Percentiles rank a stretch among this genome's conserved stretches.
phyloP scores from a whole-genome alignment of 2,113 vertebrate genomes.

The Epinephelus lanceolatus region DNA sequence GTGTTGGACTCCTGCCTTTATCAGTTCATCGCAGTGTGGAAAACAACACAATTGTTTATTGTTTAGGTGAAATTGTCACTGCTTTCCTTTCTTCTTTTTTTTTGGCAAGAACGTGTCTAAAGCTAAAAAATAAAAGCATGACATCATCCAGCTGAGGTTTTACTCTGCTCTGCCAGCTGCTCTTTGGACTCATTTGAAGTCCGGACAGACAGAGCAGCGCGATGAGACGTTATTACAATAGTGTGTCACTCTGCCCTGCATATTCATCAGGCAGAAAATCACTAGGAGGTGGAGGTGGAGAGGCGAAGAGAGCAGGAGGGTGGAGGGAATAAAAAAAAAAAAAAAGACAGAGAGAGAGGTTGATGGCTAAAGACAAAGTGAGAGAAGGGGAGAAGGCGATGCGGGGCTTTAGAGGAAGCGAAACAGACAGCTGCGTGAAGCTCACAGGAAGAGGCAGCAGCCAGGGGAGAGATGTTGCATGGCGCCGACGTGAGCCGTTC shows the following conservation, averaged over 20 bases:
- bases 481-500: conserved; percentile 66
- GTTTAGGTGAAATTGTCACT: neutral
- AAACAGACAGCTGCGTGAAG: conserved; percentile 75
- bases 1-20: neutral
- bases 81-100: neutral
- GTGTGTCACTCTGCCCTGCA: conserved; percentile 69
- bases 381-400: conserved; percentile 43
- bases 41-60: neutral
- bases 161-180: neutral
- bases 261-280: conserved; percentile 75
- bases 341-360: conserved; percentile 33
- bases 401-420: conserved; percentile 50
- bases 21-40: neutral
- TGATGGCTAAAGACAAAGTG: conserved; percentile 74
- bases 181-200: conserved; percentile 48
- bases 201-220: conserved; percentile 28
- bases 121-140: neutral
- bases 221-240: conserved; percentile 64
- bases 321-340: neutral
- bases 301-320: conserved; percentile 9
- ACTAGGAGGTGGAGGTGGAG: conserved; percentile 39
- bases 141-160: conserved; percentile 6
- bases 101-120: neutral
- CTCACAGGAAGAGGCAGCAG: conserved; percentile 79
- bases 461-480: conserved; percentile 78